Evolutionary conservation across 2,888 invertebrate species (phyloP), one percentile per base, ranked within the genome.

Genomic region (Shargacucullia verbasci): DNA sequence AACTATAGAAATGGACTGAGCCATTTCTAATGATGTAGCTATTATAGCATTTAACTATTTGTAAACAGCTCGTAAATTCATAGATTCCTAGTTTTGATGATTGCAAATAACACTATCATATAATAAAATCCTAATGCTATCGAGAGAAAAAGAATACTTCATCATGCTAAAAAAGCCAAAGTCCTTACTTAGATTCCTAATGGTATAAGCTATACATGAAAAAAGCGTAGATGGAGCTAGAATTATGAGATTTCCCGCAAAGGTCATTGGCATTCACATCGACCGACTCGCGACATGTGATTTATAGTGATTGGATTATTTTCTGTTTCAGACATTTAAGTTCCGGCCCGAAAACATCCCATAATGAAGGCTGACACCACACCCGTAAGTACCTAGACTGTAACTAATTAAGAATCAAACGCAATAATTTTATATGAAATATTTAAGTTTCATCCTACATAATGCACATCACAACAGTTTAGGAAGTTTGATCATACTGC

Each of bases 371-470:
- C 82, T 78, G 84, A 86, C 79, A 86, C 87, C 85, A 86, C 88
- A 91, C 87, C 90, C 90, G 92, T 93, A 78, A 92, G 92, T 93
- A 88, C 67, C 55, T 83, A 81, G 66, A 68, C 35, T 50, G 29
- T 59, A 65, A 53, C 11, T 44, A 44, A 33, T 45, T 25, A 27
- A 38, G 8, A 58, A 46, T 54, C 20, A 41, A 39, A 20, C 20
- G 20, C 20, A 20, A 11, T 33, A 47, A 38, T 15, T 38, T 11
- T 31, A 13, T 60, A 52, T 59, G 35, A 54, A 56, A 59, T 44
- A 60, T 50, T 54, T 56, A 60, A 67, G 35, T 62, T 64, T 50
- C 52, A 48, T 44, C 54, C 70, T 72, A 63, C 60, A 60, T 66
- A 64, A 52, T 80, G 70, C 79, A 80, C 81, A 84, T 89, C 85